Percentiles rank a stretch among this genome's conserved stretches.
These are phyloP conservation scores for Drosophila parabipectinata DNA, from an alignment of 1,140 invertebrate species.

Conservation along the genomic window DNA sequence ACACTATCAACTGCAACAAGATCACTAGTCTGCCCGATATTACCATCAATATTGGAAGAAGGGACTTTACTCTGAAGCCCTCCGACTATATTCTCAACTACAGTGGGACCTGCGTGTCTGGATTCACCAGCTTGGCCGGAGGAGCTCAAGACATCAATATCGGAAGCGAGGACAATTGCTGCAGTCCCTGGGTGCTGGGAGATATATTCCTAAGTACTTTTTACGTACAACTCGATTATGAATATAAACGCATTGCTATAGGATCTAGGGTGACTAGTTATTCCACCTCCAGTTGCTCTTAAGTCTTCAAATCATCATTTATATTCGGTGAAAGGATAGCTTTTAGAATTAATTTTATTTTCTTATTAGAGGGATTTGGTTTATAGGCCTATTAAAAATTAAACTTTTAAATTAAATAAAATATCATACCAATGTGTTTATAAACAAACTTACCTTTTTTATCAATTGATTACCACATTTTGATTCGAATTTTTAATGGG, in stretches of 20 bases:
- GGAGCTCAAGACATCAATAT: constrained; percentile 87
- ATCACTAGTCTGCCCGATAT: constrained; percentile 40
- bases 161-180: constrained; percentile 11
- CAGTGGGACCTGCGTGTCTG: constrained; percentile 55
- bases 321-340: not conserved
- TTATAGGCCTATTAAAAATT: no score
- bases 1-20: constrained; percentile 86
- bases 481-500: constrained; percentile 20
- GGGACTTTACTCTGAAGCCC: constrained; percentile 41
- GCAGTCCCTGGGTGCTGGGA: constrained; percentile 44
- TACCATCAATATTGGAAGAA: constrained; percentile 57
- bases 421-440: constrained; percentile 24
- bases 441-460: constrained; percentile 10
- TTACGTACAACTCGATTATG: constrained; percentile 50
- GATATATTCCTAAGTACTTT: constrained; percentile 45
- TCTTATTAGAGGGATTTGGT: no score
- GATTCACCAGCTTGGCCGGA: constrained; percentile 86
- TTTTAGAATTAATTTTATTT: not conserved
- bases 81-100: constrained; percentile 83
- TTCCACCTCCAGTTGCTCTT: constrained; percentile 22
- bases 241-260: constrained; percentile 44
- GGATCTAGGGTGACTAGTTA: not conserved
- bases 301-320: not conserved
- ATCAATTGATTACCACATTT: constrained; percentile 5
- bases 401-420: not conserved